Percentiles rank a stretch among this genome's conserved stretches.
phyloP scores from a whole-genome alignment of 2,113 vertebrate genomes.

The Lophura nycthemera region DNA sequence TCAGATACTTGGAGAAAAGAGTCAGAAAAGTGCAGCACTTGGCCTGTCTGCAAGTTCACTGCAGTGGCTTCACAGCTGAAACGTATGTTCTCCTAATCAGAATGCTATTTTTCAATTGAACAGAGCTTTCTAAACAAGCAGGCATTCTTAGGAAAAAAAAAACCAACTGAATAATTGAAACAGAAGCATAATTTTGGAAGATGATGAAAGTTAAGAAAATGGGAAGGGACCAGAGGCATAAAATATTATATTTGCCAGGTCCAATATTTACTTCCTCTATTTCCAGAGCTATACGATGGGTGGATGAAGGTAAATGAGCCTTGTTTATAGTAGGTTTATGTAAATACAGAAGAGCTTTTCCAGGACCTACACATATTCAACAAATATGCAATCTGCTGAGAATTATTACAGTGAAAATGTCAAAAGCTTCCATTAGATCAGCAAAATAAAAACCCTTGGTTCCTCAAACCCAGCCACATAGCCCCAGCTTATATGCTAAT shows the following conservation, averaged over 20 bases:
- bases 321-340: constrained; percentile 56
- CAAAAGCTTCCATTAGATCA: constrained; percentile 47
- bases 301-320: constrained; percentile 48
- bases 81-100: not conserved
- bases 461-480: not conserved
- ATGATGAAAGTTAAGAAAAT: constrained; percentile 46
- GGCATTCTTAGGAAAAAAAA: not conserved
- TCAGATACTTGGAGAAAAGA: not conserved
- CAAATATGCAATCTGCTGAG: constrained; percentile 53
- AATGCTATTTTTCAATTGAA: not conserved
- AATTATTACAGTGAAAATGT: constrained; percentile 53
- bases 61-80: not conserved
- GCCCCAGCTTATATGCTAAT: not conserved
- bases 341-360: constrained; percentile 55
- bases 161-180: constrained; percentile 22
- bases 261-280: constrained; percentile 55
- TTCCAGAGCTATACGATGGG: constrained; percentile 29
- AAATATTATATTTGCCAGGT: constrained; percentile 41
- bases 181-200: constrained; percentile 27
- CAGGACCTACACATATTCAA: constrained; percentile 47
- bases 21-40: not conserved
- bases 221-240: constrained; percentile 16
- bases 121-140: not conserved
- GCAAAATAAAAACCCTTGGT: constrained; percentile 9
- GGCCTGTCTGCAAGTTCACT: not conserved